Evolutionary conservation across 2,888 invertebrate species (phyloP).

Genomic region (Yponomeuta sedellus): DNA sequence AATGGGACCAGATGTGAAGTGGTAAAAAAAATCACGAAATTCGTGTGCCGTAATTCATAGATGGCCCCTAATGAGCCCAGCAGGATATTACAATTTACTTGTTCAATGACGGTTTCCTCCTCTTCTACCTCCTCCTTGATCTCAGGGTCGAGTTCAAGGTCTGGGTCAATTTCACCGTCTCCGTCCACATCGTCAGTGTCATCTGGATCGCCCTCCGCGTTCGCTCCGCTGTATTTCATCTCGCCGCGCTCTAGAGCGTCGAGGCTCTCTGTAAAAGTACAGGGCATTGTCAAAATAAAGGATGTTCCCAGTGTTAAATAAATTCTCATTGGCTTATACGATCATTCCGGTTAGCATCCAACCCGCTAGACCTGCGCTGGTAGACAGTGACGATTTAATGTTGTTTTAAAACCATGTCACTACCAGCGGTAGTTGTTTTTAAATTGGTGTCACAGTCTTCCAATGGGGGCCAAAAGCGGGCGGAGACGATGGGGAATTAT

Average conservation of each 20-base stretch:
- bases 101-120: constrained; percentile 67
- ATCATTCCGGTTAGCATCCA: neutral
- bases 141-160: constrained; percentile 67
- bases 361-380: neutral
- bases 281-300: neutral
- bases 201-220: constrained; percentile 81
- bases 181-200: constrained; percentile 71
- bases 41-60: too few species aligned
- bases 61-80: too few species aligned
- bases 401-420: too few species aligned
- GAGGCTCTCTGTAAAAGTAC: constrained; percentile 79
- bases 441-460: too few species aligned
- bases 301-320: too few species aligned
- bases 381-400: neutral
- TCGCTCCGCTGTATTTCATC: constrained; percentile 86
- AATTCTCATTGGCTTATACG: neutral
- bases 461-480: too few species aligned
- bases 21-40: too few species aligned
- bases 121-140: constrained; percentile 76
- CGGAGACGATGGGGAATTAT: too few species aligned
- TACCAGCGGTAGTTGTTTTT: too few species aligned
- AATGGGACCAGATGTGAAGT: too few species aligned
- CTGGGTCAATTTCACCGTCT: constrained; percentile 75
- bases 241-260: constrained; percentile 91
- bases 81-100: constrained; percentile 30